Base-by-base conservation (phyloP, 35 echinoderm and acorn worm genomes). In the Anneissia japonica region DNA sequence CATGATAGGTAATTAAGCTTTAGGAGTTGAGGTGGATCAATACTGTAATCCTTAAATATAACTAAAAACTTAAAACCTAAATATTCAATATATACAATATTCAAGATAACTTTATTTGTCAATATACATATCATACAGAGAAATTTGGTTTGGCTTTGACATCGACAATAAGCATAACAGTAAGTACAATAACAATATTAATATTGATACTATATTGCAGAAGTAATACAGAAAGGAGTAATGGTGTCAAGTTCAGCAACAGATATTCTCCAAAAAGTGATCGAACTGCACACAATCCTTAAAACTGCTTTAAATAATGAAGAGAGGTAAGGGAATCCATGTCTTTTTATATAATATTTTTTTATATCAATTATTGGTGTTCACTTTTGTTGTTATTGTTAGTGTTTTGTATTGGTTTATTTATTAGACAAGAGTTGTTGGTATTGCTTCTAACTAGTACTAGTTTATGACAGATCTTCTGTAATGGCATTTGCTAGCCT, bases 231-330 rank as follows among this genome's bases (percentile, higher is more conserved):
- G 74, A 99, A 99, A 37, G 92, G 94, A 16, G 94, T 86, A 4
- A 99, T 99, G 96, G 45, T 99, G 26, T 86, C 92, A 81, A 90
- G 89, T 4, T 91, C 92, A 34, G 93, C 96, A 0, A 91, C 92
- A 7, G 89, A 93, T 43, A 92, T 99, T 21, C 85, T 99, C 32
- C 92, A 99, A 82, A 86, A 94, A 76, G 84, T 99, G 17, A 92
- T 93, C 83, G 96, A 97, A 77, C 83, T 99, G 0, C 91, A 79
- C 56, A 91, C 91, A 34, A 83, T 88, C 21, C 89, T 99, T 7
- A 94, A 81, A 31, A 80, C 89, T 28, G 88, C 88, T 64, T 87
- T 89, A 23, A 91, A 82, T 73, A 82, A 91, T 55, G 89, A 99
- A 86, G 91, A 99, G 46, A 99, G 96, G 96, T 99, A 83, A 88